Conservation (phyloP, 2,797 vertebrate genomes). For the Lycodopsis pacificus region DNA sequence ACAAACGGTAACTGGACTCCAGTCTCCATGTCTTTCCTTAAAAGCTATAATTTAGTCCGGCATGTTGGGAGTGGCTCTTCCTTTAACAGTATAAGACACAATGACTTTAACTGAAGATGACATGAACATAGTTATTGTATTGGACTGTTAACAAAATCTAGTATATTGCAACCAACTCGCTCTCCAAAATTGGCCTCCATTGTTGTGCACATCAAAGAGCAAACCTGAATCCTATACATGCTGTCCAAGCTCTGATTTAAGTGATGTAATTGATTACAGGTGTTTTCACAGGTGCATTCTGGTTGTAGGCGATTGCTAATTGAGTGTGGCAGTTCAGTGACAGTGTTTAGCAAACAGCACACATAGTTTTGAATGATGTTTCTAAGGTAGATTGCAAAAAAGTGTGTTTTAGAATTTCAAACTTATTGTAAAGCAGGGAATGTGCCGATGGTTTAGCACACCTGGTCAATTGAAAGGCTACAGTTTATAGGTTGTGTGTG, state of each 20-base stretch:
- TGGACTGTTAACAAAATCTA: not conserved
- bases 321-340: not conserved
- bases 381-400: not conserved
- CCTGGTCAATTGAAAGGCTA: not conserved
- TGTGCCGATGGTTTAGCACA: not conserved
- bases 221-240: not conserved
- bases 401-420: too few relatives aligned
- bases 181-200: not conserved
- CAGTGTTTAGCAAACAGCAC: not conserved
- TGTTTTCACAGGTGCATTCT: not conserved
- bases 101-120: not conserved
- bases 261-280: not conserved
- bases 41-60: conserved; percentile 32
- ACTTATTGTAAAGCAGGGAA: not conserved
- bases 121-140: not conserved
- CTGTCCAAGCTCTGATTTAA: not conserved
- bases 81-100: not conserved
- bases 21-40: conserved; percentile 10
- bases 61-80: conserved; percentile 2
- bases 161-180: not conserved
- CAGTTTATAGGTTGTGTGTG: not conserved
- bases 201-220: not conserved
- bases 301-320: not conserved
- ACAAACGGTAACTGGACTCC: conserved; percentile 21
- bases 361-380: not conserved